Base-by-base conservation (phyloP, 2,113 vertebrate species). In the Microtus oregoni region DNA sequence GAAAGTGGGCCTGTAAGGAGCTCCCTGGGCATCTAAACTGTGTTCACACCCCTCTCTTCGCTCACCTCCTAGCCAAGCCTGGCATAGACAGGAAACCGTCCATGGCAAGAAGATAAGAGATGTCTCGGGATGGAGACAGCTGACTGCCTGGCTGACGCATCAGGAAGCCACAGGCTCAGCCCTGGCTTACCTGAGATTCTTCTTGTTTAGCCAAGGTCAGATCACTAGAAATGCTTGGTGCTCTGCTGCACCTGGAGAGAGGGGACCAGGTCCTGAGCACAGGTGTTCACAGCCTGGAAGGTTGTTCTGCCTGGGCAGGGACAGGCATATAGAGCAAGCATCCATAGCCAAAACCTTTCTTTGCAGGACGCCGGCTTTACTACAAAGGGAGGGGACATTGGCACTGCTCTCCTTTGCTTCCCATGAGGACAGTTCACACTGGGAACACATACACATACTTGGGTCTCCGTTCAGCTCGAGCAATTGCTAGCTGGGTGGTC, bases 301-400 rank as follows among this genome's bases (percentile, higher is more conserved):
- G 38, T 35, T 38, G 15, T 32, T 58, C 77, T 11, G 19, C 87
- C 77, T 5, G 47, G 2, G 17, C 50, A 52, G 65, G 12, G 44
- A 20, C n/a, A 22, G 44, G 85, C 22, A n/a, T 22, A 87, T 14
- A 52, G 47, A 52, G 47, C 47, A 26, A 24, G 19, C 12, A 26
- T 68, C 85, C 44, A 7, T 14, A 38, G 75, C 41, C 90, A 3
- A 47, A 24, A 3, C 32, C 26, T 94, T 67, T 58, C n/a, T 15
- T 41, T 38, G 72, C 47, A 22, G 19, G 55, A 17, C 15, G 10
- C 1, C 8, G 5, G 30, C 52, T 47, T 75, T 13, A 4, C 55
- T 32, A 0, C n/a, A 26, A 61, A 41, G n/a, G 19, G 1, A 38
- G 14, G n/a, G 76, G 68, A 28, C 0, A 1, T 24, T 11, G 3